Evolutionary conservation across 2,113 vertebrate genomes (phyloP), one percentile per base, ranked within the genome.

Genomic region (Lonchura striata): DNA sequence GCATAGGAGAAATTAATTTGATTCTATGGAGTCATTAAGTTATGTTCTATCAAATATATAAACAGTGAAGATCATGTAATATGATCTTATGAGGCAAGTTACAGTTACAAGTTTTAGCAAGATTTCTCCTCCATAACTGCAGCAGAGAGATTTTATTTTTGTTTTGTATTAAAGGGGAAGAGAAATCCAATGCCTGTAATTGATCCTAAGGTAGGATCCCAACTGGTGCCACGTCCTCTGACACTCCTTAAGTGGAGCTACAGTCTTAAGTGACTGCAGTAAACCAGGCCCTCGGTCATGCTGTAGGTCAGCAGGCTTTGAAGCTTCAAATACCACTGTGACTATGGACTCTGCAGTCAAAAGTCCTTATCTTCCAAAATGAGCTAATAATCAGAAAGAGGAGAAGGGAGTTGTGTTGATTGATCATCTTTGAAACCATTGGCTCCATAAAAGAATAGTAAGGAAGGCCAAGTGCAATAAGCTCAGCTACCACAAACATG

Each of bases 1-100:
- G 30, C 49, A 72, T 90, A 93, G 49, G n/a, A 93, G 70, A 91
- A 94, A 96, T 95, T 95, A 92, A 95, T 97, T 95, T 96, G 86
- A 91, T 94, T 96, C 90, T 92, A 82, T 89, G 49, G 91, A 92
- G 75, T 94, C 77, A 92, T 96, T 95, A 75, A 87, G 94, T 94
- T 85, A 82, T 78, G 49, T 56, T 83, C 52, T 89, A 86, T 92
- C 2, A 91, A 93, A 84, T 83, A 8, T 79, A 79, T 95, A 82
- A 94, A 83, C 75, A 88, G 28, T 25, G 77, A 81, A 47, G 89
- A 78, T 75, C 37, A 49, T 66, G 50, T 75, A 93, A 82, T 86
- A 70, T 56, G 92, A 82, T 96, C 95, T 75, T 54, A 91, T 79
- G 60, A 87, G 57, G 63, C 74, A 93, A 89, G 68, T 74, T 91